Evolutionary conservation across 2,113 vertebrate genomes (phyloP), one percentile per base, ranked within the genome.

Genomic region (Limanda limanda): DNA sequence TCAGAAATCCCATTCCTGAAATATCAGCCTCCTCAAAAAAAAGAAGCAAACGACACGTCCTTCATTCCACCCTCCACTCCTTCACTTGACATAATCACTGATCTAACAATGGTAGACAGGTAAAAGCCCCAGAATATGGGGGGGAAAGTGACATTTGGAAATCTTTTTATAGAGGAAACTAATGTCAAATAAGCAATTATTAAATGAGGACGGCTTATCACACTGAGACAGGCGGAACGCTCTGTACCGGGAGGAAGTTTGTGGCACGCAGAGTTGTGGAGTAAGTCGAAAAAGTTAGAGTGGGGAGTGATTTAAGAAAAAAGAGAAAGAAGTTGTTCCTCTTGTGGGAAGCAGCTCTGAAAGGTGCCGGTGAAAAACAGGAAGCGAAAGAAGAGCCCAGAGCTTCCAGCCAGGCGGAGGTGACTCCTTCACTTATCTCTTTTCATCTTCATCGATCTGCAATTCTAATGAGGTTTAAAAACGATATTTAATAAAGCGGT

Each of bases 101-200:
- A 86, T 89, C 88, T 85, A 82, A 90, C 90, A 84, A 77, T 76
- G 85, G 67, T 35, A 65, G 83, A 82, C 92, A 90, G 87, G 84
- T 87, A 81, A 86, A 83, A 23, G 69, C 83, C 31, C 1, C 45
- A 56, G 70, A 71, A 69, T 55, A 69, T 52, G 24, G 35, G 81
- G 79, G 78, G 48, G 71, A 81, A 87, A 77, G 75, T 87, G 84
- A 86, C 85, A 84, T 90, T 77, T 83, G 82, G 63, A 80, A 84
- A 80, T 85, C 87, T 88, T 90, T 92, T 91, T 86, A 87, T 90
- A 88, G 89, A 82, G 79, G 76, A 81, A 82, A 87, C 90, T 86
- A 84, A 85, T 89, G 90, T 91, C 85, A 87, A 91, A 89, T 92
- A 91, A 93, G 90, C 85, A 92, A 93, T 90, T 91, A 89, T 89